A percentile compares a stretch with the other conserved stretches of the same genome.
Conservation (phyloP, 1,140 invertebrate genomes). For the Pentalonia nigronervosa region DNA sequence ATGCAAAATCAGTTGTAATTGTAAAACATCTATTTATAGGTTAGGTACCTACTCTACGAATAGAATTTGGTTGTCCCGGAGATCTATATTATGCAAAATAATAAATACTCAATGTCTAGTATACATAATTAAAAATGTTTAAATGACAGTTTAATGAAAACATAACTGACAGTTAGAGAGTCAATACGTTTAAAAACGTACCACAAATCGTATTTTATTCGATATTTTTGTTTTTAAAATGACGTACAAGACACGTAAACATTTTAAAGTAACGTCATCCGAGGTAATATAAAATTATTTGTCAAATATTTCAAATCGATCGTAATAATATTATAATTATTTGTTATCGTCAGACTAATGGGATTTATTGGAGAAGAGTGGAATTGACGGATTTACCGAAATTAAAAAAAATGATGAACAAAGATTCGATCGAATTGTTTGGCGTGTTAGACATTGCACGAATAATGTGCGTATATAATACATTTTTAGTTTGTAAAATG, state of each 20-base stretch:
- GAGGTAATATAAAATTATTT: neutral
- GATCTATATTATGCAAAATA: neutral
- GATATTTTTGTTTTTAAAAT: neutral
- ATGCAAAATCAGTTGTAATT: neutral
- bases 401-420: neutral
- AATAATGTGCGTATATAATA: neutral
- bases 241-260: neutral
- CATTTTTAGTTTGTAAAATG: neutral
- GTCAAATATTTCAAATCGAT: neutral
- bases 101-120: neutral
- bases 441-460: neutral
- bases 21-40: neutral
- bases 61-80: neutral
- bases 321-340: neutral
- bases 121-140: neutral
- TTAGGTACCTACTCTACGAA: neutral
- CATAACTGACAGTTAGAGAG: neutral
- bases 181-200: neutral
- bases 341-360: neutral
- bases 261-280: neutral
- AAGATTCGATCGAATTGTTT: neutral
- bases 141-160: neutral
- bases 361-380: neutral
- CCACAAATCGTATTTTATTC: neutral
- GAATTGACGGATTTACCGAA: slow-evolving; percentile 5